phyloP scores from a whole-genome alignment of 1,140 invertebrate species.

The Drosophila pseudoobscura region DNA sequence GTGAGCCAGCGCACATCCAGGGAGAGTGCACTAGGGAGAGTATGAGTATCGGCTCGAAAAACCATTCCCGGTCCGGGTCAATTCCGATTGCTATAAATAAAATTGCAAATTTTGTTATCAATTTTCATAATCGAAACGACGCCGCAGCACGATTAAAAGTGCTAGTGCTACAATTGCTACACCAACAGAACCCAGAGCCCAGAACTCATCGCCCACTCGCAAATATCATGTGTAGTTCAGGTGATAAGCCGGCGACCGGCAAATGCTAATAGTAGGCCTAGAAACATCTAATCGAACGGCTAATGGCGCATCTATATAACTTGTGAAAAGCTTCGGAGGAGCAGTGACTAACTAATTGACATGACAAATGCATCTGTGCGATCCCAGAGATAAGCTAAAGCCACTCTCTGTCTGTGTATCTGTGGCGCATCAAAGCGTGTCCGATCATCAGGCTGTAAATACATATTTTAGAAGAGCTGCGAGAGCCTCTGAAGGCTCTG shows the following conservation, averaged over 20 bases:
- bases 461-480: too few species aligned
- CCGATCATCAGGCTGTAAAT: too few species aligned
- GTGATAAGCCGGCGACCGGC: slow-evolving; percentile 42
- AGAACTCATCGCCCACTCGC: slow-evolving; percentile 14
- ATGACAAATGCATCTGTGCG: slow-evolving; percentile 38
- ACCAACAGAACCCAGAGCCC: slow-evolving; percentile 1
- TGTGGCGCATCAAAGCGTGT: background rate
- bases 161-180: slow-evolving; percentile 3
- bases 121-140: slow-evolving; percentile 60
- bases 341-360: slow-evolving; percentile 48
- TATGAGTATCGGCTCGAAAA: slow-evolving; percentile 11
- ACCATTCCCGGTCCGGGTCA: slow-evolving; percentile 38
- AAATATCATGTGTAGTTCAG: slow-evolving; percentile 58
- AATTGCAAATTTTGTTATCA: slow-evolving; percentile 60
- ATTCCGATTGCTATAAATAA: slow-evolving; percentile 68
- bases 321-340: background rate
- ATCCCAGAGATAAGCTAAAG: slow-evolving; percentile 26
- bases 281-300: slow-evolving; percentile 35
- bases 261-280: slow-evolving; percentile 21
- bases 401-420: slow-evolving; percentile 15
- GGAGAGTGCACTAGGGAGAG: slow-evolving; percentile 32
- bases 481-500: too few species aligned
- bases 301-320: slow-evolving; percentile 55
- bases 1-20: slow-evolving; percentile 9
- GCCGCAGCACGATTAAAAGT: slow-evolving; percentile 63